Base-by-base conservation (phyloP, 2,113 vertebrate genomes). In the Leptobrachium leishanense region DNA sequence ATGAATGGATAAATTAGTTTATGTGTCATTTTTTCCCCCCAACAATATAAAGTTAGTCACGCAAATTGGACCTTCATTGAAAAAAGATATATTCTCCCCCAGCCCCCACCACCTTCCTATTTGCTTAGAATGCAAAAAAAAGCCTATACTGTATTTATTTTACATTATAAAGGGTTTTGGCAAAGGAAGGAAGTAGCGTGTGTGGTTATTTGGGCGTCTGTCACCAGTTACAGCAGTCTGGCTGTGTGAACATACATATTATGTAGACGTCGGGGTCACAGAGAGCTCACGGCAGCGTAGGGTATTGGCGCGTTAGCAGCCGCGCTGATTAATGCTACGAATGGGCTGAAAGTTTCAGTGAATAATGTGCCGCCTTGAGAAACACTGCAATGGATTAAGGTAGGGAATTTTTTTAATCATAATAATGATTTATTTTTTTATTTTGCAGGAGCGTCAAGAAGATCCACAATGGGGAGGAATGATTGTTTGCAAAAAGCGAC, bases 201-300 rank as follows among this genome's bases (percentile, higher is more conserved):
- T 80, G 77, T 74, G 77, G 70, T 74, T 80, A 79, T 79, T 79
- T 79, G 72, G 77, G 77, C 68, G 77, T 79, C 77, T 79, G 77
- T 79, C 77, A 79, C 77, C 77, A 74, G 64, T 71, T 68, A 59
- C 71, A 80, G 73, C 74, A 80, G 78, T 74, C 71, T 80, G 78
- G 78, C 54, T 68, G 68, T 59, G 50, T 10, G 43, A 68, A 74
- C 65, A 44, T 64, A 20, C 46, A 8, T 74, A 74, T 80, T 80
- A 62, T 74, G 73, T 80, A 68, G 59, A 64, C 68, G 72, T 53
- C 44, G 65, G 78, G 71, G 71, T 80, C 78, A 80, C 73, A 63
- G 73, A 55, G 64, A 46, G 78, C 74, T 80, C 78, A 74, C 78
- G 74, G 71, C 41, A 74, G n/a, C 66, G 63, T 74, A 74, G 44